Evolutionary conservation across 2,888 invertebrate species (phyloP).

Genomic region (Melitaea athalia): DNA sequence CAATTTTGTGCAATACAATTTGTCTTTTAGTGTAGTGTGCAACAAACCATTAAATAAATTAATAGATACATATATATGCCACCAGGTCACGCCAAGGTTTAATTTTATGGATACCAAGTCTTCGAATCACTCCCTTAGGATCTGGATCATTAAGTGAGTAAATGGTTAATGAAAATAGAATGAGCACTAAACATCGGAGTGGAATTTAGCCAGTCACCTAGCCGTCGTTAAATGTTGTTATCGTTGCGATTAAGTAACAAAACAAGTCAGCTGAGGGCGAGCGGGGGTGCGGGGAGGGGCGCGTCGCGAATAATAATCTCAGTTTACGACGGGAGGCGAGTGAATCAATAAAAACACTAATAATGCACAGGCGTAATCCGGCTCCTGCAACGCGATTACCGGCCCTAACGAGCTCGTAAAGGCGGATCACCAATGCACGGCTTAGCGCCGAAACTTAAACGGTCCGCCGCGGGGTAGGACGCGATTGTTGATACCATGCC

Average conservation of each 20-base stretch:
- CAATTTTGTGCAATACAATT: no score
- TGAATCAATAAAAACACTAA: constrained; percentile 83
- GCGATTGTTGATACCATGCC: constrained; percentile 23
- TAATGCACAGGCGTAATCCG: constrained; percentile 81
- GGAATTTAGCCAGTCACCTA: constrained; percentile 82
- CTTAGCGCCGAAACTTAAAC: constrained; percentile 58
- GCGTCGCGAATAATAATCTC: constrained; percentile 81
- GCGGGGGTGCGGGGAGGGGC: constrained; percentile 51
- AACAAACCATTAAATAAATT: no score
- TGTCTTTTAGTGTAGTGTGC: no score
- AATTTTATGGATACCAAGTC: constrained; percentile 75
- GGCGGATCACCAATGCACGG: constrained; percentile 77
- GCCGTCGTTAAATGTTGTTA: constrained; percentile 82
- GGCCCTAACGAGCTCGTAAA: constrained; percentile 81
- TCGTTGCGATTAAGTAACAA: constrained; percentile 82
- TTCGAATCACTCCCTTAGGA: constrained; percentile 78
- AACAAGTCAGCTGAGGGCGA: constrained; percentile 70
- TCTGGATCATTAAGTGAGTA: constrained; percentile 81
- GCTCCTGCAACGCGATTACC: constrained; percentile 79
- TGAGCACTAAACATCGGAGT: constrained; percentile 82
- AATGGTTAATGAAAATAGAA: constrained; percentile 83
- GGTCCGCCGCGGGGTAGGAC: constrained; percentile 36
- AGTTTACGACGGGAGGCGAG: constrained; percentile 81
- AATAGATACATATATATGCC: neutral
- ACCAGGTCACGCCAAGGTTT: constrained; percentile 72